A percentile compares a stretch with the other conserved stretches of the same genome.
Evolutionary conservation across 2,113 vertebrate genomes (phyloP).

Genomic region (Pachypanchax playfairii): DNA sequence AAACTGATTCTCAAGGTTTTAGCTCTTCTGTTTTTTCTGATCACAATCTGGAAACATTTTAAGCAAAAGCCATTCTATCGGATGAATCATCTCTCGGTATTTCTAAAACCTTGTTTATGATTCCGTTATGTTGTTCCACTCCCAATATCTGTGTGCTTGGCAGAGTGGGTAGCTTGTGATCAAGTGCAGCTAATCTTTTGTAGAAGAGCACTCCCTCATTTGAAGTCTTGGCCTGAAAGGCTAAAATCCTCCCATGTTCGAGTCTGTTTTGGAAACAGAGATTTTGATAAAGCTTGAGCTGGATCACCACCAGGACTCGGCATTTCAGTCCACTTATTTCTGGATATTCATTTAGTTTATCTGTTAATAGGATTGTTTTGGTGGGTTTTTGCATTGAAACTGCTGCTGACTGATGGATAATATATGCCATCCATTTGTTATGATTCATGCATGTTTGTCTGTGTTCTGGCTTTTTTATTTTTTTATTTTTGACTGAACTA

Average conservation of each 20-base stretch:
- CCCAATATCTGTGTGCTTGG: slow-evolving; percentile 50
- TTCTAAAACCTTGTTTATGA: slow-evolving; percentile 36
- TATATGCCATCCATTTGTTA: not conserved
- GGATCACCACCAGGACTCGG: slow-evolving; percentile 6
- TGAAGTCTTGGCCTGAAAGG: slow-evolving; percentile 60
- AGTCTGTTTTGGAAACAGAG: slow-evolving; percentile 52
- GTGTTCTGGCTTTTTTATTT: slow-evolving; percentile 33
- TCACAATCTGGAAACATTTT: slow-evolving; percentile 26
- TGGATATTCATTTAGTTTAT: not conserved
- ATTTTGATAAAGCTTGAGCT: slow-evolving; percentile 34
- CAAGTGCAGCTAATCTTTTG: slow-evolving; percentile 65
- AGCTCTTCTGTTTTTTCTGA: slow-evolving; percentile 14
- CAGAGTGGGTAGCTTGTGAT: slow-evolving; percentile 45
- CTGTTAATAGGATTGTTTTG: slow-evolving; percentile 1
- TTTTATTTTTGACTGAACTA: too few relatives aligned
- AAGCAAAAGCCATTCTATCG: slow-evolving; percentile 12
- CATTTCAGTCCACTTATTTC: slow-evolving; percentile 1
- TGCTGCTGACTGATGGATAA: slow-evolving; percentile 18
- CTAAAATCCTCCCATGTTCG: slow-evolving; percentile 55
- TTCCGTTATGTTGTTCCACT: slow-evolving; percentile 44
- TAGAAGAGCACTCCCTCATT: slow-evolving; percentile 24
- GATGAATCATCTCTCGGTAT: slow-evolving; percentile 44
- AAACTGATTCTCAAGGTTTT: not conserved
- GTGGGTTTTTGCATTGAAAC: slow-evolving; percentile 2
- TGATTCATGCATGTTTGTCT: slow-evolving; percentile 31